Base-by-base conservation (phyloP, 1,140 invertebrate species). In the Sweltsa coloradensis region DNA sequence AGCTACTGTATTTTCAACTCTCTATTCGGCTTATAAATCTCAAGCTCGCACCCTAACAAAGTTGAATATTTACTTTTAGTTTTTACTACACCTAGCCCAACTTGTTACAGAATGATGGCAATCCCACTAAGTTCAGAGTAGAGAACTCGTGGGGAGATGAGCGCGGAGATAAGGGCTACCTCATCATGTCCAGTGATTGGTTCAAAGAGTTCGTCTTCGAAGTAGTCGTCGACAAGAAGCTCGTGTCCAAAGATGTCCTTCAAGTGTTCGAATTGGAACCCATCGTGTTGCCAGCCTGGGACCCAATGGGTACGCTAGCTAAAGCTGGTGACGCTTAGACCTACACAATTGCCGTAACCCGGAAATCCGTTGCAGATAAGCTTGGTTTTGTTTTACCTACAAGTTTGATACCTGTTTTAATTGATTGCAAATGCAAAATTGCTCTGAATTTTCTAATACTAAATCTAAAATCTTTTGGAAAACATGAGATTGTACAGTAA, bases 131-230 rank as follows among this genome's bases (percentile, higher is more conserved):
- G 59, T 79, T 87, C 64, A 74, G 88, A 25, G 85, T 91, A 6
- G 89, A 93, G 65, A 94, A 94, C 67, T 91, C 87, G 0, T 91
- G 89, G 82, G 87, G 89, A 40, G 86, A 90, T 51, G 87, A 92
- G 50, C 73, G 81, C 40, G 86, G 85, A 23, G 85, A 90, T 45
- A 91, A 92, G 58, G 89, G 89, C 5, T 93, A 90, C 59, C 60
- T 90, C 14, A 64, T 89, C 5, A 81, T 92, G 74, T 82, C 81
- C 3, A 69, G 76, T 23, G 79, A 86, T 0, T 93, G 89, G 89
- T 93, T 92, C 60, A 75, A 78, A 47, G 86, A 93, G 62, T 94
- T 88, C 63, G 88, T 88, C 1, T 93, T 89, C 60, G 89, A 92
- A 73, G 58, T 85, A 39, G 88, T 91, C 0, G 74, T 91, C n/a